Conservation (phyloP, 2,797 vertebrate genomes). For the Mareca penelope region DNA sequence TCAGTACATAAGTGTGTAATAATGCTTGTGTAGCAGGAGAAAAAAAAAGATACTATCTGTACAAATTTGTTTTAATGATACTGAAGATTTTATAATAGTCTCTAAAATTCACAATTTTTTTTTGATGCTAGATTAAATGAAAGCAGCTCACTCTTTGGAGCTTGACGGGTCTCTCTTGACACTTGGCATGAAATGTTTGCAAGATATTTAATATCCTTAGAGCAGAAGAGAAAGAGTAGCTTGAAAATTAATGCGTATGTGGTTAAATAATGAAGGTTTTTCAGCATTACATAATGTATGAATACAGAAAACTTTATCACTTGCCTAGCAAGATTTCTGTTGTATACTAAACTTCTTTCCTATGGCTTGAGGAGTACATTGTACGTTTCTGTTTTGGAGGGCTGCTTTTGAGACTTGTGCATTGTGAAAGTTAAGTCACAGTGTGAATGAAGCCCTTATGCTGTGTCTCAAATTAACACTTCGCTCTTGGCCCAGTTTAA, state of each 20-base stretch:
- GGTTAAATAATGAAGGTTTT: conserved; percentile 47
- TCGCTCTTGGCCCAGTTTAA: neutral
- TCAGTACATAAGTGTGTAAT: neutral
- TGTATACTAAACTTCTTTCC: neutral
- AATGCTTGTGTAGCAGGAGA: neutral
- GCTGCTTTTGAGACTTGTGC: neutral
- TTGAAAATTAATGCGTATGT: conserved; percentile 20
- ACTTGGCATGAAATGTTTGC: conserved; percentile 22
- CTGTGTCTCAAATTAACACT: neutral
- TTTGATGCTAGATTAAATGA: neutral
- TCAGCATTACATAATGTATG: neutral
- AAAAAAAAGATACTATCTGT: neutral
- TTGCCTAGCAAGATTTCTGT: neutral
- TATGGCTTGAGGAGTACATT: neutral
- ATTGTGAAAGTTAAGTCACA: neutral
- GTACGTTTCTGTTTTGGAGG: neutral
- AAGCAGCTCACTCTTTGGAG: neutral
- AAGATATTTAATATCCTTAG: conserved; percentile 14
- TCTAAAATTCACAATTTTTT: neutral
- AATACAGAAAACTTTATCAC: neutral
- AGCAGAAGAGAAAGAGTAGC: conserved; percentile 26
- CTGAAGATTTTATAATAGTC: neutral
- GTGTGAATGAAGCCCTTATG: neutral
- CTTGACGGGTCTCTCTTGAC: conserved; percentile 24
- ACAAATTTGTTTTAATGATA: neutral